Percentiles rank a stretch among this genome's conserved stretches.
These are phyloP conservation scores for Nematostella vectensis DNA, from an alignment of 92 coral and sea anemone species.

Conservation along the genomic window DNA sequence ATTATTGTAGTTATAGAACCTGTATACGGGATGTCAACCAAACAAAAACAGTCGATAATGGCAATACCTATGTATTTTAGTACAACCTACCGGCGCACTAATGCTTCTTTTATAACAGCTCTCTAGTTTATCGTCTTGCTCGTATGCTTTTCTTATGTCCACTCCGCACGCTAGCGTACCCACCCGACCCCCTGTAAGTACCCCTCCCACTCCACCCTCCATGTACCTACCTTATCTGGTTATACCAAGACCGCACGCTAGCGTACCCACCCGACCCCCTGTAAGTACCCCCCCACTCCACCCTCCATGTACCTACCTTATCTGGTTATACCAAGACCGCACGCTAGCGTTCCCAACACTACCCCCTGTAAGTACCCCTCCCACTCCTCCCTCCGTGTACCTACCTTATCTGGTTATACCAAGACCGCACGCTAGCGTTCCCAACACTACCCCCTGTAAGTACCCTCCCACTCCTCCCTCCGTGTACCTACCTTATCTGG, in stretches of 20 bases:
- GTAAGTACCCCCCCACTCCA: neutral
- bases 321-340: conserved; percentile 83
- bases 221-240: conserved; percentile 47
- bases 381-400: too few relatives aligned
- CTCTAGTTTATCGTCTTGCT: too few relatives aligned
- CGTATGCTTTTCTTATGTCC: too few relatives aligned
- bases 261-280: conserved; percentile 12
- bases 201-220: neutral
- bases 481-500: conserved; percentile 41
- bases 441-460: too few relatives aligned
- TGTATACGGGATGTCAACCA: conserved; percentile 5
- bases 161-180: conserved; percentile 43
- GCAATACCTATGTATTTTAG: too few relatives aligned
- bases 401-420: conserved; percentile 77
- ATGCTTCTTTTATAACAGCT: too few relatives aligned
- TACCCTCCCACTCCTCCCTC: too few relatives aligned
- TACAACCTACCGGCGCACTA: too few relatives aligned
- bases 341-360: conserved; percentile 39
- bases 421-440: conserved; percentile 50
- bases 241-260: conserved; percentile 80
- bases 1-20: conserved; percentile 64
- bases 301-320: conserved; percentile 22
- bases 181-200: neutral
- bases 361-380: too few relatives aligned
- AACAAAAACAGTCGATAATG: too few relatives aligned